A percentile compares a stretch with the other conserved stretches of the same genome.
These are phyloP conservation scores for Marisa cornuarietis DNA, from an alignment of 1,140 invertebrate genomes.

Conservation along the genomic window DNA sequence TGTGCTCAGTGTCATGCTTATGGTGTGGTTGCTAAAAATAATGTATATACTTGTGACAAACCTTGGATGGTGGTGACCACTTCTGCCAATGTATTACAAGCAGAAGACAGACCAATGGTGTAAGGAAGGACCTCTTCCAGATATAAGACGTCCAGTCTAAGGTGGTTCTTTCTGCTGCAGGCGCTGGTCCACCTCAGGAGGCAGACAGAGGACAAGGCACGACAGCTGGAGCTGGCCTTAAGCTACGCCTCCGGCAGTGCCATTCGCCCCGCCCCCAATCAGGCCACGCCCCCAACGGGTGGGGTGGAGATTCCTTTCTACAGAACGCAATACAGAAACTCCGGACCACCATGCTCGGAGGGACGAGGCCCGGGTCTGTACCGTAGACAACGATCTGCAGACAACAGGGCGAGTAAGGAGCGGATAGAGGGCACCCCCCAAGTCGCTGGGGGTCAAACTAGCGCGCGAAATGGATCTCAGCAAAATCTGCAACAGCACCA, in stretches of 20 bases:
- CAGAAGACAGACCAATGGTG: no score
- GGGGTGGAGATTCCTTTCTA: background rate
- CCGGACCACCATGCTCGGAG: no score
- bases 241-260: slow-evolving; percentile 11
- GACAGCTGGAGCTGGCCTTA: slow-evolving; percentile 22
- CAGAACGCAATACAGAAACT: no score
- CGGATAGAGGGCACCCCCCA: background rate
- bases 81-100: no score
- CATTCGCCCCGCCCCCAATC: background rate
- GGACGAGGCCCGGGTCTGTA: no score
- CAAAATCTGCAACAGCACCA: background rate
- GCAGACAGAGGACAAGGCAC: slow-evolving; percentile 24
- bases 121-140: no score
- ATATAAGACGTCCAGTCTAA: no score
- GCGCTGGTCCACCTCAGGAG: slow-evolving; percentile 18
- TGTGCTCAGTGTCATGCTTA: background rate
- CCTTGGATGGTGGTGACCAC: no score
- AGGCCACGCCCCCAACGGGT: background rate
- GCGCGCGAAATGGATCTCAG: background rate
- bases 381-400: slow-evolving; percentile 12
- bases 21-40: no score
- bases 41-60: no score
- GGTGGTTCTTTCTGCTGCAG: background rate
- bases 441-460: background rate
- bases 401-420: background rate